Conservation (phyloP, 2,797 vertebrate genomes). For the Myotis pilosus region DNA sequence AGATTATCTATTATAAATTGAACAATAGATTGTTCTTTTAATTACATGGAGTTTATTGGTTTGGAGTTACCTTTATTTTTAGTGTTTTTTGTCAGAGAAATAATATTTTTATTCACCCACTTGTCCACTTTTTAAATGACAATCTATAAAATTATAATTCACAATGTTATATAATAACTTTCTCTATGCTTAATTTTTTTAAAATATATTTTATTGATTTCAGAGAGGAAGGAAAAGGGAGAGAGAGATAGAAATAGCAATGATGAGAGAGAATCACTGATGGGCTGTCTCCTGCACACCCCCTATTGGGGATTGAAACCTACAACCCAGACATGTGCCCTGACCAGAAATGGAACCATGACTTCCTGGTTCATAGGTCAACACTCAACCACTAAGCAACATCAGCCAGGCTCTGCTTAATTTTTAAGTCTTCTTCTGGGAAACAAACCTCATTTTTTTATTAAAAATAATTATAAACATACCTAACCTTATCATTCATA, state of each 20-base stretch:
- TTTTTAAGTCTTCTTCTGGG: not conserved
- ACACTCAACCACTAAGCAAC: too few relatives aligned
- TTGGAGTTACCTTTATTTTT: not conserved
- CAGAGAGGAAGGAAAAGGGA: too few relatives aligned
- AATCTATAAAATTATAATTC: not conserved
- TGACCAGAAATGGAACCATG: too few relatives aligned
- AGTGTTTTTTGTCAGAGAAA: conserved; percentile 25
- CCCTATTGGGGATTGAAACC: too few relatives aligned
- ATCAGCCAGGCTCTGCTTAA: not conserved
- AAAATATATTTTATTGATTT: too few relatives aligned
- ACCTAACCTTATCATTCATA: not conserved
- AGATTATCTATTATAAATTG: not conserved
- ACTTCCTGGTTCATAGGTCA: too few relatives aligned
- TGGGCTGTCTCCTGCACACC: too few relatives aligned
- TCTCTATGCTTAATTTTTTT: not conserved
- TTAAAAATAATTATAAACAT: conserved; percentile 30
- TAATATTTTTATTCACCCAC: not conserved
- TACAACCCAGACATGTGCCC: too few relatives aligned
- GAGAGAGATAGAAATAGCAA: too few relatives aligned
- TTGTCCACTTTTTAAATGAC: not conserved
- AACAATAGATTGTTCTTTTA: not conserved
- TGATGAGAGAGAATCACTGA: too few relatives aligned
- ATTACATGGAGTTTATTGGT: not conserved
- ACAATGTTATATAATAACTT: not conserved
- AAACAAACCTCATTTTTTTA: conserved; percentile 11